phyloP scores from a whole-genome alignment of 2,888 invertebrate species.

The Chymomyza caudatula region DNA sequence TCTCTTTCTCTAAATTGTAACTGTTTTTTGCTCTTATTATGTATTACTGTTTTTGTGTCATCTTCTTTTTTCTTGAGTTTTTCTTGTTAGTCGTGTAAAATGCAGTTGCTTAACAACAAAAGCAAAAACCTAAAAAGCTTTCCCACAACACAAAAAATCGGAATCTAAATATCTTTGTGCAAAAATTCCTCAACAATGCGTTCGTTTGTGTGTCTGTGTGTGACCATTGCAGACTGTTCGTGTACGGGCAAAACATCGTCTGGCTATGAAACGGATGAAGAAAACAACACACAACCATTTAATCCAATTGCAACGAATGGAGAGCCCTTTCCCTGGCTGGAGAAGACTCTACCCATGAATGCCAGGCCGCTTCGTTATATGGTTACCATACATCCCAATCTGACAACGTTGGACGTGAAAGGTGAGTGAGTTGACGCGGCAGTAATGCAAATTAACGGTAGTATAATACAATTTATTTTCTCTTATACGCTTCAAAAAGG shows the following conservation, averaged over 20 bases:
- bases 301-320: conserved; percentile 86
- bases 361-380: conserved; percentile 90
- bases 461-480: conserved; percentile 15
- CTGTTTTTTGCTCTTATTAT: neutral
- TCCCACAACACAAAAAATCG: conserved; percentile 16
- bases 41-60: neutral
- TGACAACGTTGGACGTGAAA: conserved; percentile 92
- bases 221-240: conserved; percentile 81
- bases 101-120: conserved; percentile 58
- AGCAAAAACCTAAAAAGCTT: conserved; percentile 40
- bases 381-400: conserved; percentile 94
- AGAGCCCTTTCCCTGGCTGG: conserved; percentile 87
- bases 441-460: conserved; percentile 5
- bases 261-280: conserved; percentile 82
- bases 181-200: conserved; percentile 13
- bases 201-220: conserved; percentile 34
- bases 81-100: conserved; percentile 63
- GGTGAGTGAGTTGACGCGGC: conserved; percentile 80
- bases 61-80: conserved; percentile 8
- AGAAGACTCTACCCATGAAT: conserved; percentile 86
- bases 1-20: neutral
- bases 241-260: conserved; percentile 84
- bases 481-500: conserved; percentile 79
- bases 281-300: conserved; percentile 81
- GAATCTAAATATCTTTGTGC: neutral